Percentiles rank a stretch among this genome's conserved stretches.
Evolutionary conservation across 2,113 vertebrate species (phyloP).

Genomic region (Colinus virginianus): DNA sequence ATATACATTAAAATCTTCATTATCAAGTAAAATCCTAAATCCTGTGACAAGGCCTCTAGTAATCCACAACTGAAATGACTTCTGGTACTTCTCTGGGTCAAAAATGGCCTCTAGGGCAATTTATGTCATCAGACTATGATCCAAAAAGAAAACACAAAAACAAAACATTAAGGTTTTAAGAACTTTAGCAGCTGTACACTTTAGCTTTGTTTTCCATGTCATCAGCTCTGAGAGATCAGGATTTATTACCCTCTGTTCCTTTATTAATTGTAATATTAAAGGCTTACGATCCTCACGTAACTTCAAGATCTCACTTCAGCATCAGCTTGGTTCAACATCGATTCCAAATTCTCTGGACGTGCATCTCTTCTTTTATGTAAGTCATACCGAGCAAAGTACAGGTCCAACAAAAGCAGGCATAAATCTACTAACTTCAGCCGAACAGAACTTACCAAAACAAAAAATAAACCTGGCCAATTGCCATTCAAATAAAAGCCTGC

Average conservation of each 20-base stretch:
- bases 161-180: background rate
- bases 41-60: background rate
- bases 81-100: background rate
- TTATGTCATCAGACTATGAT: background rate
- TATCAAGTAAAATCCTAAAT: constrained; percentile 36
- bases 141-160: background rate
- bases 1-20: constrained; percentile 29
- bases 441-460: background rate
- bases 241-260: constrained; percentile 60
- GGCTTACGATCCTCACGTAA: constrained; percentile 58
- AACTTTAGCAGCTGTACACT: constrained; percentile 34
- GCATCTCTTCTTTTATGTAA: constrained; percentile 78
- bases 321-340: constrained; percentile 62
- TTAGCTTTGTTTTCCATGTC: constrained; percentile 69
- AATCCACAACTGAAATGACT: constrained; percentile 20
- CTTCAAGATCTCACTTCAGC: constrained; percentile 66
- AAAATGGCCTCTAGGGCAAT: background rate
- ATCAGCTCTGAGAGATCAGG: constrained; percentile 45
- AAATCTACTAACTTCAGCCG: background rate
- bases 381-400: background rate
- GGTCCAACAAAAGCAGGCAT: background rate
- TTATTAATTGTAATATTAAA: constrained; percentile 75
- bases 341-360: constrained; percentile 66
- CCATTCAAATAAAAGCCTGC: background rate
- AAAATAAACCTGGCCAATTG: background rate